phyloP scores from a whole-genome alignment of 2,888 invertebrate species.

The Orthosia incerta region DNA sequence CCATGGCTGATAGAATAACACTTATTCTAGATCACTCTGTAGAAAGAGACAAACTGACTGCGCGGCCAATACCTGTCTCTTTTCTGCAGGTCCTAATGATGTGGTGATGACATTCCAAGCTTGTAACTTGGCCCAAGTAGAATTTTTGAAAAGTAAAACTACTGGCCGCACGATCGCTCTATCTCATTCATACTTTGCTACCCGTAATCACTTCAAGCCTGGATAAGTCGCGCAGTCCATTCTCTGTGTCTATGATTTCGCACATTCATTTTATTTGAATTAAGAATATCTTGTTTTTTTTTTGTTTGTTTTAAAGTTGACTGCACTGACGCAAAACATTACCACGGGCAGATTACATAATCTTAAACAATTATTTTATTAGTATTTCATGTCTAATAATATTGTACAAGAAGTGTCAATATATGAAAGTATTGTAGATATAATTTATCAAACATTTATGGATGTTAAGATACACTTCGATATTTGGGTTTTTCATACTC shows the following conservation, averaged over 20 bases:
- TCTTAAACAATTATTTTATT: slow-evolving; percentile 43
- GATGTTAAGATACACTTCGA: slow-evolving; percentile 17
- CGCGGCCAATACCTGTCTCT: background rate
- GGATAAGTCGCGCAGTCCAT: background rate
- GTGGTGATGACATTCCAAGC: background rate
- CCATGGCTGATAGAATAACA: too few species aligned
- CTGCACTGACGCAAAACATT: slow-evolving; percentile 25
- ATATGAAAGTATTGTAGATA: slow-evolving; percentile 25
- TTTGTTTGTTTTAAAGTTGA: slow-evolving; percentile 17
- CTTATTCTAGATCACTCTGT: too few species aligned
- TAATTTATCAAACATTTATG: slow-evolving; percentile 43
- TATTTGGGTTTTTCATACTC: slow-evolving; percentile 4
- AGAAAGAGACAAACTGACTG: background rate
- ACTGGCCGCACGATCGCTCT: background rate
- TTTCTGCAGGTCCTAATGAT: background rate
- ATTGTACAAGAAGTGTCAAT: slow-evolving; percentile 28
- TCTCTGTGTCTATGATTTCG: slow-evolving; percentile 11
- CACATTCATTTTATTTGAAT: slow-evolving; percentile 10
- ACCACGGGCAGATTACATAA: slow-evolving; percentile 17
- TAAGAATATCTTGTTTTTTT: background rate
- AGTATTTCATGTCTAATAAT: slow-evolving; percentile 13
- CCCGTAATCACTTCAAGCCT: background rate
- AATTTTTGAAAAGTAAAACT: background rate
- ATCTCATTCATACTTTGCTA: background rate
- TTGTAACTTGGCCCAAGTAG: background rate